Percentiles rank a stretch among this genome's conserved stretches.
These are phyloP conservation scores for Tetanocera ferruginea DNA, from an alignment of 2,888 invertebrate species.

Conservation along the genomic window DNA sequence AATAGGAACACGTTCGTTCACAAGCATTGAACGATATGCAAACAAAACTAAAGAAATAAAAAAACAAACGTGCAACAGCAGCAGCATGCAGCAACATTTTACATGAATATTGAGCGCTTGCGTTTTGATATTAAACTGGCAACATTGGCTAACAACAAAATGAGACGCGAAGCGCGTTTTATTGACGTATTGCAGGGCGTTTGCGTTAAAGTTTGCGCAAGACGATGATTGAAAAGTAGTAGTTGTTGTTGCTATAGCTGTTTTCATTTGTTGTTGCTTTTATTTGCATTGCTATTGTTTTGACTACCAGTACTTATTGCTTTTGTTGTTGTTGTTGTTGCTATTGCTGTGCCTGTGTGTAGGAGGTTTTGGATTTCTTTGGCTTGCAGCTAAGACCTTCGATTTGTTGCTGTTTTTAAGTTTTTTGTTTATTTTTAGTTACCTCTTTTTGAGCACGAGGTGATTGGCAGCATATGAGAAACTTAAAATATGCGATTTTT, in stretches of 20 bases:
- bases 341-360: neutral
- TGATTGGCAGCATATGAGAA: slow-evolving; percentile 8
- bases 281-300: neutral
- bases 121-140: neutral
- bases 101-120: neutral
- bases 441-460: slow-evolving; percentile 4
- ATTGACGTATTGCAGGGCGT: slow-evolving; percentile 8
- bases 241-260: neutral
- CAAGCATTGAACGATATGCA: neutral
- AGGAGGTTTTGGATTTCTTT: slow-evolving; percentile 11
- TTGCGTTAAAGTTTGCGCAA: neutral
- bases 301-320: neutral
- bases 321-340: neutral
- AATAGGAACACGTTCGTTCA: neutral
- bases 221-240: neutral
- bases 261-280: neutral
- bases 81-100: neutral
- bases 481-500: neutral
- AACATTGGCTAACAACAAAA: neutral
- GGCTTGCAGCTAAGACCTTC: neutral
- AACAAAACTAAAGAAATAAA: neutral
- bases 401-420: neutral
- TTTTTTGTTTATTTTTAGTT: neutral
- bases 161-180: neutral
- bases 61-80: neutral